Evolutionary conservation across 92 coral and sea anemone species (phyloP).

Genomic region (Ricordea florida): DNA sequence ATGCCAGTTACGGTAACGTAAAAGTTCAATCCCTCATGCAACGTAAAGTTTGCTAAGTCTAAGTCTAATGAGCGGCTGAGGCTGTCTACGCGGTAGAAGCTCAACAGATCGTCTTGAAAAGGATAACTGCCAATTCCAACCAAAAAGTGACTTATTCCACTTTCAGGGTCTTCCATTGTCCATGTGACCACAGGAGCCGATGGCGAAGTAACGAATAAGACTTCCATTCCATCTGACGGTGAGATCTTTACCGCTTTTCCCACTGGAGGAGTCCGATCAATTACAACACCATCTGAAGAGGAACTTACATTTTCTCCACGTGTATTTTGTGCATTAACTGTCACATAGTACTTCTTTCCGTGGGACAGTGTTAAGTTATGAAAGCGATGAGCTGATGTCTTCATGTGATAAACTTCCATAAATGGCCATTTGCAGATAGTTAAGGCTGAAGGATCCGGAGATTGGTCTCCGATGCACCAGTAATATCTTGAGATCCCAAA

Average conservation of each 20-base stretch:
- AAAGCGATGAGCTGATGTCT: constrained; percentile 64
- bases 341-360: constrained; percentile 73
- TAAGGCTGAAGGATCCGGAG: constrained; percentile 2
- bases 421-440: constrained; percentile 60
- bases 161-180: constrained; percentile 75
- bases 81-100: constrained; percentile 32
- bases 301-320: constrained; percentile 71
- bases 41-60: constrained; percentile 66
- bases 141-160: constrained; percentile 61
- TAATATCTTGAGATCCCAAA: constrained; percentile 60
- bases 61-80: constrained; percentile 66
- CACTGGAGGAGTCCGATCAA: constrained; percentile 81
- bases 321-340: constrained; percentile 70
- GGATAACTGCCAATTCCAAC: constrained; percentile 72
- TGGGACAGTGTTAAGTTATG: constrained; percentile 73
- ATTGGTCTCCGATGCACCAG: constrained; percentile 77
- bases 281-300: constrained; percentile 85
- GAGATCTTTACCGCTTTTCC: constrained; percentile 57
- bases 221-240: constrained; percentile 70
- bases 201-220: constrained; percentile 59
- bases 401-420: constrained; percentile 36
- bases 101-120: constrained; percentile 61
- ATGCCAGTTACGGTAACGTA: constrained; percentile 70
- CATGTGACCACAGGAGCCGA: constrained; percentile 82
- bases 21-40: constrained; percentile 60